A percentile compares a stretch with the other conserved stretches of the same genome.
These are phyloP conservation scores for Dysmachus trigonus DNA, from an alignment of 2,888 invertebrate genomes.

Conservation along the genomic window DNA sequence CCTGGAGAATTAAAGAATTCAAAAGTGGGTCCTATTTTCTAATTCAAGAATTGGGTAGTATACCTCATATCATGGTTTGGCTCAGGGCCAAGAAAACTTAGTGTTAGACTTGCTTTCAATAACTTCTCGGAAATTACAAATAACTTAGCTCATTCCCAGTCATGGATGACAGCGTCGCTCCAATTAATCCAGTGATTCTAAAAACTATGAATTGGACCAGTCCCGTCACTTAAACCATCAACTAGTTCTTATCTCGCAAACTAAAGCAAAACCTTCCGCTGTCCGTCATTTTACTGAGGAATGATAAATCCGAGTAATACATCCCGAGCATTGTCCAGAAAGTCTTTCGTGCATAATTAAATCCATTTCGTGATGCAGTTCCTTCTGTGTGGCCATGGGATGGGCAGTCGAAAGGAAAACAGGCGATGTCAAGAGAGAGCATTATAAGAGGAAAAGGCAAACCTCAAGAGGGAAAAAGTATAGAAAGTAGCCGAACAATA, in stretches of 20 bases:
- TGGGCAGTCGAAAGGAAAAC: not conserved
- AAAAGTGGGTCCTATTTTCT: not conserved
- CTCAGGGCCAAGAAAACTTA: not conserved
- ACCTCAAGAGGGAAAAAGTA: not conserved
- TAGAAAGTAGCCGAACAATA: slow-evolving; percentile 5
- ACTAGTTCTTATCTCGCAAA: not conserved
- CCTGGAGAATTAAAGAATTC: not conserved
- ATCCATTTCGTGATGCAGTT: not conserved
- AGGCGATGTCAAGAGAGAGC: not conserved
- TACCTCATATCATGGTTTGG: not conserved
- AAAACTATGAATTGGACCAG: not conserved
- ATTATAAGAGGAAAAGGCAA: slow-evolving; percentile 6
- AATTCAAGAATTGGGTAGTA: not conserved
- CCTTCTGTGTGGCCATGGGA: not conserved
- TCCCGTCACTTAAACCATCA: not conserved
- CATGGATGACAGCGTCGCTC: not conserved
- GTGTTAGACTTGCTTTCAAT: not conserved
- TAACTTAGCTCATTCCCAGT: not conserved
- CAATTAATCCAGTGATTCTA: not conserved
- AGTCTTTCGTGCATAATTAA: not conserved
- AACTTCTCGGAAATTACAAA: not conserved
- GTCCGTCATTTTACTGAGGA: not conserved
- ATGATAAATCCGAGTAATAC: not conserved
- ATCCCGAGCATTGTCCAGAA: not conserved
- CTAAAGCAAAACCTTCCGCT: not conserved